Conservation (phyloP, 2,113 vertebrate genomes). For the Strix aluco region DNA sequence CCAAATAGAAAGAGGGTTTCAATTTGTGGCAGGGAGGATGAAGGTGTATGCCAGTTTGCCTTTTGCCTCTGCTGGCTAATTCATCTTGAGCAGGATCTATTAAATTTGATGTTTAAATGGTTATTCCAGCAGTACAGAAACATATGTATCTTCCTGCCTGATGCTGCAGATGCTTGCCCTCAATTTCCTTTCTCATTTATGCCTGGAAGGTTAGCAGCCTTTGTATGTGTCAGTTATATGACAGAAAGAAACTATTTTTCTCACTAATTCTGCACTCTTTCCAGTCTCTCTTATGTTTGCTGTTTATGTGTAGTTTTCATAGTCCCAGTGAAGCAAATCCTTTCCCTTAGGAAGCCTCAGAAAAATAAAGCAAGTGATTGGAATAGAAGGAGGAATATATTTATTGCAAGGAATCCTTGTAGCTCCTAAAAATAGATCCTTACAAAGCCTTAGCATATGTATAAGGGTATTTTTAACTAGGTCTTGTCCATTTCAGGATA, state of each 20-base stretch:
- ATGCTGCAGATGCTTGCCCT: background rate
- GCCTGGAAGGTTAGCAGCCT: constrained; percentile 12
- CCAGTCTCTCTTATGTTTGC: background rate
- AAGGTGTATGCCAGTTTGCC: background rate
- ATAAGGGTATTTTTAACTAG: constrained; percentile 46
- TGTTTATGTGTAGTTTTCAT: background rate
- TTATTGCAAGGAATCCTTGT: constrained; percentile 41
- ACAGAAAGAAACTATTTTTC: background rate
- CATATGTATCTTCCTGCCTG: constrained; percentile 1
- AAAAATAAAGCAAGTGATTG: constrained; percentile 22
- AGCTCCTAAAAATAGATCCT: constrained; percentile 51
- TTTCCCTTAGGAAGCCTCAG: constrained; percentile 21
- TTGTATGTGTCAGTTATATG: background rate
- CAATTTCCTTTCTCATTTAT: background rate
- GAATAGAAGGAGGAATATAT: constrained; percentile 9
- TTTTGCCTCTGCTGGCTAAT: constrained; percentile 16
- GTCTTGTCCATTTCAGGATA: constrained; percentile 60
- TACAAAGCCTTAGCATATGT: constrained; percentile 30
- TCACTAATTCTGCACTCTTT: background rate
- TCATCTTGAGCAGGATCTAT: constrained; percentile 6
- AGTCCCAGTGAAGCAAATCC: constrained; percentile 10
- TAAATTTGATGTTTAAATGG: constrained; percentile 35
- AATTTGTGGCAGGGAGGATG: background rate
- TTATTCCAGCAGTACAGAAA: constrained; percentile 27
- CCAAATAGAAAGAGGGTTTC: background rate